Evolutionary conservation across 2,113 vertebrate species (phyloP).

Genomic region (Embiotoca jacksoni): DNA sequence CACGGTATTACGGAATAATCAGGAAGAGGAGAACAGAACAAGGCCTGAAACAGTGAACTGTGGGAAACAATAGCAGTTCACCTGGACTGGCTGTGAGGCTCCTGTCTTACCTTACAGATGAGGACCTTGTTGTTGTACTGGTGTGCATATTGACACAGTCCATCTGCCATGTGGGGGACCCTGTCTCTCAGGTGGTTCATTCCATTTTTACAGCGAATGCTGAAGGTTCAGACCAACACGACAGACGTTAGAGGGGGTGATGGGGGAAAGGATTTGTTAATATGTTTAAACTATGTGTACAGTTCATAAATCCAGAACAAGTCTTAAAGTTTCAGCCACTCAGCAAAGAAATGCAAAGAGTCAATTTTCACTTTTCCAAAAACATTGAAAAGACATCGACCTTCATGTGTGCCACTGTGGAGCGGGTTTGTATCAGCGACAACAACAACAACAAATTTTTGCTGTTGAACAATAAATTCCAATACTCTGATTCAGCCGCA

Average conservation of each 20-base stretch:
- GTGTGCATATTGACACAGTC: conserved; percentile 86
- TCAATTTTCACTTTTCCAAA: background rate
- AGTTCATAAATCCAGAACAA: background rate
- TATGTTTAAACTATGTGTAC: background rate
- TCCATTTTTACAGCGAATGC: conserved; percentile 86
- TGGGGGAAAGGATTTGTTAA: background rate
- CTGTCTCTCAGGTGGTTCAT: conserved; percentile 88
- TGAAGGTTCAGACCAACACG: conserved; percentile 47
- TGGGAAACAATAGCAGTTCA: background rate
- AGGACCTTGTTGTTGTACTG: conserved; percentile 89
- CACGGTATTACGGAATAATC: background rate
- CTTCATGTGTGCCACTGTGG: conserved; percentile 3
- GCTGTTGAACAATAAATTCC: background rate
- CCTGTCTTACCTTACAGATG: conserved; percentile 85
- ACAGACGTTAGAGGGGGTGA: background rate
- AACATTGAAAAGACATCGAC: conserved; percentile 34
- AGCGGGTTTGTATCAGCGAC: conserved; percentile 10
- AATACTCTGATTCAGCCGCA: conserved; percentile 10
- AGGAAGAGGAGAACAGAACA: background rate
- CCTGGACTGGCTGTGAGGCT: background rate
- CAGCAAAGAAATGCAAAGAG: background rate
- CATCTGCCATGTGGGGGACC: conserved; percentile 84
- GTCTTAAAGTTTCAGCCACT: background rate
- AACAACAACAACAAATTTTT: conserved; percentile 28
- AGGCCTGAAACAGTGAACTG: background rate